Evolutionary conservation across 2,888 invertebrate species (phyloP).

Genomic region (Volucella inanis): DNA sequence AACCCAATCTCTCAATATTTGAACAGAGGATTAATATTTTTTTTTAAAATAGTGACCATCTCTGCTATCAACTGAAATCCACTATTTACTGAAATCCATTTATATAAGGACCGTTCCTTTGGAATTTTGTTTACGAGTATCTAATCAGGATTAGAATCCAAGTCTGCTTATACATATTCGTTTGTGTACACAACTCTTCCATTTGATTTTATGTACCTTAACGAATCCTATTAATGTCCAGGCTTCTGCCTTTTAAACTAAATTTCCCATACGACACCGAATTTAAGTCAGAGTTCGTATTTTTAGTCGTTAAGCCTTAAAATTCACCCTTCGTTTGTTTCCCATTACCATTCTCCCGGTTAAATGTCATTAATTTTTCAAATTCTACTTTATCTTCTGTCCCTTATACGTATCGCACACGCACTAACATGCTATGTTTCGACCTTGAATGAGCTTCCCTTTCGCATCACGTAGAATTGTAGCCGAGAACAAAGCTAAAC

Average conservation of each 20-base stretch:
- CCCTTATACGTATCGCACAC: not conserved
- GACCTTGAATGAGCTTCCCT: conserved; percentile 59
- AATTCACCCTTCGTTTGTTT: conserved; percentile 62
- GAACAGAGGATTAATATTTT: no score
- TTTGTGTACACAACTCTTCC: conserved; percentile 45
- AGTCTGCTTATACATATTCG: conserved; percentile 16
- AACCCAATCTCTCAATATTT: no score
- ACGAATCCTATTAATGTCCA: not conserved
- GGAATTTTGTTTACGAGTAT: conserved; percentile 37
- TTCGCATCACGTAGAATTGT: conserved; percentile 48
- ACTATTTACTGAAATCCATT: not conserved
- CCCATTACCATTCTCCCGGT: conserved; percentile 33
- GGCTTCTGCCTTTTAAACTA: conserved; percentile 7
- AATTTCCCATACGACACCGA: conserved; percentile 30
- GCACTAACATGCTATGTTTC: conserved; percentile 15
- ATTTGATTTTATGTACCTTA: conserved; percentile 15
- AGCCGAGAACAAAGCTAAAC: conserved; percentile 47
- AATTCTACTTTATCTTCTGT: conserved; percentile 48
- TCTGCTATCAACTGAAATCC: no score
- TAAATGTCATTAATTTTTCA: conserved; percentile 65
- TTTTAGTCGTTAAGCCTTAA: conserved; percentile 36
- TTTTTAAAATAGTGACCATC: no score
- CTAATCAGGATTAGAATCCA: conserved; percentile 44
- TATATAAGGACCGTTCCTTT: not conserved
- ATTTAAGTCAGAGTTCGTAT: conserved; percentile 46